A percentile compares a stretch with the other conserved stretches of the same genome.
These are phyloP conservation scores for Sialia sialis DNA, from an alignment of 2,113 vertebrate species.

Conservation along the genomic window DNA sequence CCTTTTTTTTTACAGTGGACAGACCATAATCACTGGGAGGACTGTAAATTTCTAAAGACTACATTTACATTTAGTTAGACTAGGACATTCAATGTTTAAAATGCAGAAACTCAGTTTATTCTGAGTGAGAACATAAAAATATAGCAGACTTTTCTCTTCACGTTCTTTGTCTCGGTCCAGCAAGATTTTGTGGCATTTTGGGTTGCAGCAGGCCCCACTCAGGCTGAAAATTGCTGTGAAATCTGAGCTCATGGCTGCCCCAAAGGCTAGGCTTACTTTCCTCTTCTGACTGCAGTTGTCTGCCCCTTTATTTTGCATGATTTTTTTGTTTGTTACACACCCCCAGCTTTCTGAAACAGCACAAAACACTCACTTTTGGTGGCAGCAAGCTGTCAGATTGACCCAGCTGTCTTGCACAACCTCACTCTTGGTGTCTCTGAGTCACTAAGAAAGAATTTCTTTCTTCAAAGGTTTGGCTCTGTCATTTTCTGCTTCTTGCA, in stretches of 20 bases:
- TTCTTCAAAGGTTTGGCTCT: not conserved
- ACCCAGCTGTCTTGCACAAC: conserved; percentile 28
- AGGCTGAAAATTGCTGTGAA: conserved; percentile 1
- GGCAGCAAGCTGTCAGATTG: not conserved
- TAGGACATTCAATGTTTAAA: not conserved
- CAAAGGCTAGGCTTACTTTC: conserved; percentile 18
- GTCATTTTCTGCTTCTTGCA: not conserved
- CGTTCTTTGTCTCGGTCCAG: not conserved
- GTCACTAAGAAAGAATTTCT: not conserved
- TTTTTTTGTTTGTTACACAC: not conserved
- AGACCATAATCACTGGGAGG: not conserved
- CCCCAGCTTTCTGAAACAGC: not conserved
- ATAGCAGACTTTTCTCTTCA: not conserved
- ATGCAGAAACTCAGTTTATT: not conserved
- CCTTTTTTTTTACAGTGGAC: not conserved
- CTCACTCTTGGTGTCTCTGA: not conserved
- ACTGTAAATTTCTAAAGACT: not conserved
- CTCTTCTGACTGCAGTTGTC: not conserved
- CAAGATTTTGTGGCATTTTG: not conserved
- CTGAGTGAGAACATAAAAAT: not conserved
- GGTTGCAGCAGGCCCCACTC: not conserved
- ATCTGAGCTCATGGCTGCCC: not conserved
- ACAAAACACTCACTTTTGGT: not conserved
- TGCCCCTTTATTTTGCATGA: not conserved
- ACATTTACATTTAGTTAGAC: not conserved